A percentile compares a stretch with the other conserved stretches of the same genome.
phyloP scores from a whole-genome alignment of 2,888 invertebrate genomes.

The Drosophila rellima region DNA sequence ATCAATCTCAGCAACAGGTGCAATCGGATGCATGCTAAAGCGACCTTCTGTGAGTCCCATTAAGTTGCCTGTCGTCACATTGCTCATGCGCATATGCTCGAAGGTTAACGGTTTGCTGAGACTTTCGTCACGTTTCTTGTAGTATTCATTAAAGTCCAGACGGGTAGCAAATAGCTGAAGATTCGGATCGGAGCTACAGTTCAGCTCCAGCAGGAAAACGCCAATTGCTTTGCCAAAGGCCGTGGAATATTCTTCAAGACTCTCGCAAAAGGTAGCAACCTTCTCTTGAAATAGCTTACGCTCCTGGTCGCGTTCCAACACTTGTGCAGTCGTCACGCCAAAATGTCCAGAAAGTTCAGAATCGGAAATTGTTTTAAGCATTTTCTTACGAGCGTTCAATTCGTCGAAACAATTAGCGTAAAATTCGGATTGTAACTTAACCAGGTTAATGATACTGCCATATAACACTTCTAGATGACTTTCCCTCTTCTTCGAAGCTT shows the following conservation, averaged over 20 bases:
- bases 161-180: conserved; percentile 96
- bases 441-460: conserved; percentile 83
- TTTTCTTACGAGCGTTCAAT: conserved; percentile 72
- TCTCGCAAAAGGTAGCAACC: conserved; percentile 69
- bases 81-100: conserved; percentile 87
- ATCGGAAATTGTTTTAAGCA: conserved; percentile 59
- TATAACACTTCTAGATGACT: conserved; percentile 83
- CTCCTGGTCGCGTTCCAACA: conserved; percentile 83
- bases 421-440: conserved; percentile 84
- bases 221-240: conserved; percentile 92
- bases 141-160: conserved; percentile 97
- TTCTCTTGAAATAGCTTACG: conserved; percentile 84
- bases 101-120: conserved; percentile 90
- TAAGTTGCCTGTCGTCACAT: conserved; percentile 35
- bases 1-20: not conserved
- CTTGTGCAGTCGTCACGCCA: conserved; percentile 82
- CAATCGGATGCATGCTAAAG: conserved; percentile 9
- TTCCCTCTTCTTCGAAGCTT: conserved; percentile 73
- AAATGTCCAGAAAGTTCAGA: conserved; percentile 80
- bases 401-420: conserved; percentile 84
- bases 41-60: conserved; percentile 29
- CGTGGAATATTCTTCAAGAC: conserved; percentile 78
- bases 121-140: conserved; percentile 93
- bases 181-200: conserved; percentile 93
- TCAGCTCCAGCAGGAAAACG: conserved; percentile 93